These are phyloP conservation scores for Drosophila tsacasi DNA, from an alignment of 1,140 invertebrate genomes.

Conservation along the genomic window DNA sequence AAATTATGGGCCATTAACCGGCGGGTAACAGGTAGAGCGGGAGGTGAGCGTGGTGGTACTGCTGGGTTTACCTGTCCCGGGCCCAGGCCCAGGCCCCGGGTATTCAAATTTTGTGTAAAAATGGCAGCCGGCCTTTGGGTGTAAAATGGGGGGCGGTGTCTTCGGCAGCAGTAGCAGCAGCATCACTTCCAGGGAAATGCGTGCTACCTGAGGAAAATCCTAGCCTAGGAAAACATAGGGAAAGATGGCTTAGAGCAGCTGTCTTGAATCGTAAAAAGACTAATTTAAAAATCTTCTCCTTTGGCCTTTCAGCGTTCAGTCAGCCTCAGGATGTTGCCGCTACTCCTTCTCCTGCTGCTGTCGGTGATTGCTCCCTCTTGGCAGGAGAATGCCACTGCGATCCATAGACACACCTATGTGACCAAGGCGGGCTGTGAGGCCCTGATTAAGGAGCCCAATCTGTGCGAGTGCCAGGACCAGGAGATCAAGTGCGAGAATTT, in stretches of 20 bases:
- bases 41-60: conserved; percentile 1
- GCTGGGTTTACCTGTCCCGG: conserved; percentile 32
- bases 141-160: conserved; percentile 50
- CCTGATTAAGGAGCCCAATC: conserved; percentile 49
- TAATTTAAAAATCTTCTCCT: conserved; percentile 36
- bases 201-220: conserved; percentile 50
- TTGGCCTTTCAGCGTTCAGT: conserved; percentile 54
- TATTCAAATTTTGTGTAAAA: conserved; percentile 55
- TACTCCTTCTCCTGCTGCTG: conserved; percentile 33
- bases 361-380: conserved; percentile 27
- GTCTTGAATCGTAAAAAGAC: conserved; percentile 30
- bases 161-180: conserved; percentile 15
- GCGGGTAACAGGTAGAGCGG: conserved; percentile 27
- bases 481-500: conserved; percentile 72
- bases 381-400: conserved; percentile 49
- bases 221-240: background rate
- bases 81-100: conserved; percentile 23
- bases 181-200: conserved; percentile 47
- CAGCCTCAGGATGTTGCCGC: conserved; percentile 49
- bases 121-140: conserved; percentile 56
- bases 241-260: conserved; percentile 20
- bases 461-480: conserved; percentile 68
- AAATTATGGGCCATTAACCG: conserved; percentile 64
- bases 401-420: conserved; percentile 22
- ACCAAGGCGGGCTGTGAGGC: conserved; percentile 63